Base-by-base conservation (phyloP, 2,113 vertebrate genomes). In the Ginglymostoma cirratum region DNA sequence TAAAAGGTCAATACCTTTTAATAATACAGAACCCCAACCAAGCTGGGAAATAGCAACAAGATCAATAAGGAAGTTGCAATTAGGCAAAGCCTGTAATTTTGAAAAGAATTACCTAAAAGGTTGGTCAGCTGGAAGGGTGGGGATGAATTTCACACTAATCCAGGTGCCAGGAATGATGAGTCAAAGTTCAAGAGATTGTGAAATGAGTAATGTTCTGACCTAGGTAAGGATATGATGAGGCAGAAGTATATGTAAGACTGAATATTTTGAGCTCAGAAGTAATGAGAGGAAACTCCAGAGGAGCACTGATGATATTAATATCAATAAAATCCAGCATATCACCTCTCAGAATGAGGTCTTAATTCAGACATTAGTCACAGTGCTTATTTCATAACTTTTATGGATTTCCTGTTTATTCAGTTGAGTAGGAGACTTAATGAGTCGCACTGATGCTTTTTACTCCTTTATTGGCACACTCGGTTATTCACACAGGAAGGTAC, bases 321-420 rank as follows among this genome's bases (percentile, higher is more conserved):
- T 45, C 80, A 83, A 83, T 83, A 42, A 42, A 83, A 7, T 83
- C 15, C 19, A 83, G 21, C 27, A 19, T 17, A 5, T 42, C 42
- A n/a, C 78, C 30, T 65, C 55, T 34, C 55, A 65, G 89, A 65
- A 92, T 23, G 89, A 90, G 2, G n/a, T 19, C 30, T 93, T 93
- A 38, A 93, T 93, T 93, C 66, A 66, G 17, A 34, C 34, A 92
- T 92, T 92, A 92, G 15, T 92, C 89, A 93, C 34, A 66, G 55
- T 0, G 30, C 52, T 90, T 61, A 65, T 17, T 61, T 27, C 12
- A n/a, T 66, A 66, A 93, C 65, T 34, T 48, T 66, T 66, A 66
- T 66, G 17, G 89, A 38, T 93, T 66, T 93, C 89, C 61, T 93
- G 89, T 93, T 93, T 93, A 93, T 66, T 66, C 89, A 67, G 34